Evolutionary conservation across 2,888 invertebrate genomes (phyloP).

Genomic region (Scaptomyza flava): DNA sequence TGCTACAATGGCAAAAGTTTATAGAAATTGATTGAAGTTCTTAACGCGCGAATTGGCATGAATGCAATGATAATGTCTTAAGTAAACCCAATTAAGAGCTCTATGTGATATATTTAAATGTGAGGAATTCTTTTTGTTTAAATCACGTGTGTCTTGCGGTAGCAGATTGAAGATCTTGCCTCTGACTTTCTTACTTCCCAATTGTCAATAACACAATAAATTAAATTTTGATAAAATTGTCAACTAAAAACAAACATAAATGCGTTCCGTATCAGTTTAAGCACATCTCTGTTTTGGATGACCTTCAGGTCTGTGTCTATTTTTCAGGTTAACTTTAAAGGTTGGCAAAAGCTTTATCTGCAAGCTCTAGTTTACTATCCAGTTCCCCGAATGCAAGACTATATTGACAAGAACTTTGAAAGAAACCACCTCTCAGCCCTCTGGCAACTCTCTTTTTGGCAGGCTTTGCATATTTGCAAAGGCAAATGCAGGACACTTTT

Average conservation of each 20-base stretch:
- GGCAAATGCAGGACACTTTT: slow-evolving; percentile 54
- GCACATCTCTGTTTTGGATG: not conserved
- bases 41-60: not conserved
- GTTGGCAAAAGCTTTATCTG: slow-evolving; percentile 22
- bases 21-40: slow-evolving; percentile 7
- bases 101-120: too few relatives aligned
- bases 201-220: too few relatives aligned
- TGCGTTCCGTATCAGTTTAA: not conserved
- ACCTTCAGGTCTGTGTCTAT: slow-evolving; percentile 13
- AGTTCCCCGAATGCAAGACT: slow-evolving; percentile 8
- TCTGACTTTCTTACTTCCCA: too few relatives aligned
- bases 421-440: slow-evolving; percentile 51
- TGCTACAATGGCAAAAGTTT: not conserved
- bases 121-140: too few relatives aligned
- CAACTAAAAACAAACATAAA: too few relatives aligned
- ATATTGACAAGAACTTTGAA: slow-evolving; percentile 66
- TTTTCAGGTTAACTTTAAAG: slow-evolving; percentile 13
- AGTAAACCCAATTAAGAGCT: too few relatives aligned
- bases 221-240: not conserved
- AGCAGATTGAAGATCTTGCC: too few relatives aligned
- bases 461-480: slow-evolving; percentile 65
- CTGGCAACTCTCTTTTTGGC: slow-evolving; percentile 23
- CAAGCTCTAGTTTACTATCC: slow-evolving; percentile 23
- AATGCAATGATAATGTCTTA: too few relatives aligned
- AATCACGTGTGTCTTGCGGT: too few relatives aligned